These are phyloP conservation scores for Brachionus koreanus DNA, from an alignment of 1,140 invertebrate genomes.

Conservation along the genomic window DNA sequence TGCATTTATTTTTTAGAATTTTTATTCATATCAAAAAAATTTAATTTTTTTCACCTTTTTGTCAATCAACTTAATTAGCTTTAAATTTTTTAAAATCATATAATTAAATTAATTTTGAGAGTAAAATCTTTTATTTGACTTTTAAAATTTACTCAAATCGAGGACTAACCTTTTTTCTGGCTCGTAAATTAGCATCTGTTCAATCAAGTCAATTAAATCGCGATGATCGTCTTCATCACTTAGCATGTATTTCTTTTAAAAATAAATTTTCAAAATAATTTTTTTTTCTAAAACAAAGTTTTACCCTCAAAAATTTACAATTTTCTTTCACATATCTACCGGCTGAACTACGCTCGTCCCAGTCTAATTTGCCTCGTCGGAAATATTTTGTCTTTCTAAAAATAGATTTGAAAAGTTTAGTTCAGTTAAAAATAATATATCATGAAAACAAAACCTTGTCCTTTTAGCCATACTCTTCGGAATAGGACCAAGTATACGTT, in stretches of 20 bases:
- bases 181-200: conserved; percentile 34
- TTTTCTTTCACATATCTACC: conserved; percentile 66
- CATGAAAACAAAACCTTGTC: conserved; percentile 60
- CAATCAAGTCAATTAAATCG: conserved; percentile 85
- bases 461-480: conserved; percentile 91
- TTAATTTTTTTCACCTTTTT: too few relatives aligned
- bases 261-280: neutral
- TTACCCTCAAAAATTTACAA: conserved; percentile 78
- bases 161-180: conserved; percentile 82
- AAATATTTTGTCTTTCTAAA: conserved; percentile 57
- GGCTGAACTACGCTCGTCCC: conserved; percentile 54
- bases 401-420: neutral
- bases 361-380: conserved; percentile 55
- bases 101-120: neutral
- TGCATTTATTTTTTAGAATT: too few relatives aligned
- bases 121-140: conserved; percentile 67
- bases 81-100: too few relatives aligned
- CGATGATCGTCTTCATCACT: conserved; percentile 75
- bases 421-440: neutral
- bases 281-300: neutral
- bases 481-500: conserved; percentile 89
- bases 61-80: too few relatives aligned
- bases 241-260: conserved; percentile 70
- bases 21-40: too few relatives aligned
- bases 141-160: conserved; percentile 64